Evolutionary conservation across 2,888 invertebrate genomes (phyloP), one percentile per base, ranked within the genome.

Genomic region (Cheiracanthium punctorium): DNA sequence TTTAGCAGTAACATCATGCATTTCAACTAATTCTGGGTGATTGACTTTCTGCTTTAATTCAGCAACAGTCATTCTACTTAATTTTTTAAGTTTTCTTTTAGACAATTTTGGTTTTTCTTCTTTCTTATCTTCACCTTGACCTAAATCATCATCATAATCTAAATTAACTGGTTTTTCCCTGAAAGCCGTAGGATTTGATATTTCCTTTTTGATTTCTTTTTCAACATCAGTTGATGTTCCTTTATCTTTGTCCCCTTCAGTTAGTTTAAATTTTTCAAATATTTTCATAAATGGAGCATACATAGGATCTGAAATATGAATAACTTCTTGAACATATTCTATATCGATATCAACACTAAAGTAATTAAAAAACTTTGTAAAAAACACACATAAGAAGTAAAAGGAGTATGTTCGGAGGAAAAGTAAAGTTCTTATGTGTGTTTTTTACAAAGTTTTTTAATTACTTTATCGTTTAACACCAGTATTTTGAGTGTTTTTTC

Each of bases 1-100:
- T 32, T 97, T 93, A 0, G 99, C 98, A 0, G 99, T 99, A 0
- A 99, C 99, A 93, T 99, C 99, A 91, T 99, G 99, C 99, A 99
- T 99, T 93, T 99, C 99, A 1, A 99, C 99, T 12, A 99, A 98
- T 92, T 99, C 99, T 0, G 99, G 99, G 43, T 99, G 94, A 29
- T 94, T 94, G 0, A 99, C 99, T 28, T 92, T 90, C 92, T 99
- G 99, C 91, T 99, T 99, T 74, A 99, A 92, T 91, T 99, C 98
- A 0, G 99, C 99, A 4, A 99, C 98, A 85, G 97, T 98, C 30
- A 99, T 93, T 5, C 99, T 94, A 0, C 98, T 98, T 79, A 98
- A 91, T 91, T 98, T 96, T 92, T 99, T 98, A 80, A 98, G 92
- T 91, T 99, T 99, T 82, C 98, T 94, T 91, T 99, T 98, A 0